A percentile compares a stretch with the other conserved stretches of the same genome.
Evolutionary conservation across 2,113 vertebrate species (phyloP).

Genomic region (Psephotus haematonotus): DNA sequence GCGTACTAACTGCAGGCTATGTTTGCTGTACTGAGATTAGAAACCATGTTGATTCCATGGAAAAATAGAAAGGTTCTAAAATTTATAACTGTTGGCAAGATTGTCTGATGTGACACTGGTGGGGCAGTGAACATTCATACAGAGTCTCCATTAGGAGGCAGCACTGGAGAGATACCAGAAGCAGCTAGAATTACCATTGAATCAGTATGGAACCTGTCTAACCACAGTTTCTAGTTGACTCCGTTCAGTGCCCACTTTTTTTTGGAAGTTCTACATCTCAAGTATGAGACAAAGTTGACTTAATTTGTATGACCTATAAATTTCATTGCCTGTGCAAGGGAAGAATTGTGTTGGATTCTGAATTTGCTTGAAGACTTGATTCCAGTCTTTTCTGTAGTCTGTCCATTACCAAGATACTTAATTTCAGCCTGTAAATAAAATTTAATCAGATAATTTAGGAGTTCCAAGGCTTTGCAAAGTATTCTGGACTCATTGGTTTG

Average conservation of each 20-base stretch:
- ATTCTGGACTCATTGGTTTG: neutral
- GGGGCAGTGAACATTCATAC: neutral
- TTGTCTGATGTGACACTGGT: neutral
- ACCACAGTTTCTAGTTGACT: neutral
- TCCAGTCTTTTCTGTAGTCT: neutral
- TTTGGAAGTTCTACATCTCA: neutral
- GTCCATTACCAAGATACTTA: neutral
- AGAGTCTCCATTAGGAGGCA: neutral
- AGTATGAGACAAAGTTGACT: neutral
- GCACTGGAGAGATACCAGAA: neutral
- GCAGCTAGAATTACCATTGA: neutral
- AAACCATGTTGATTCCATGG: neutral
- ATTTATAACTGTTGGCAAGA: neutral
- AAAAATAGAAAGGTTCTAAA: neutral
- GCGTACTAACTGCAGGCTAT: neutral
- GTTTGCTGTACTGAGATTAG: neutral
- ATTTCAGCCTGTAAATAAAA: neutral
- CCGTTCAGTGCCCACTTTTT: neutral
- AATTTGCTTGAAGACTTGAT: neutral
- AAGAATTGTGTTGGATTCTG: neutral
- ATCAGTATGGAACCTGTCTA: neutral
- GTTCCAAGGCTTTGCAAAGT: neutral
- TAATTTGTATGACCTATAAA: neutral
- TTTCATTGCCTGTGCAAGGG: neutral
- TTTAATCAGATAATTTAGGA: neutral